Base-by-base conservation (phyloP, 1,140 invertebrate species). In the Wiebesia pumilae region DNA sequence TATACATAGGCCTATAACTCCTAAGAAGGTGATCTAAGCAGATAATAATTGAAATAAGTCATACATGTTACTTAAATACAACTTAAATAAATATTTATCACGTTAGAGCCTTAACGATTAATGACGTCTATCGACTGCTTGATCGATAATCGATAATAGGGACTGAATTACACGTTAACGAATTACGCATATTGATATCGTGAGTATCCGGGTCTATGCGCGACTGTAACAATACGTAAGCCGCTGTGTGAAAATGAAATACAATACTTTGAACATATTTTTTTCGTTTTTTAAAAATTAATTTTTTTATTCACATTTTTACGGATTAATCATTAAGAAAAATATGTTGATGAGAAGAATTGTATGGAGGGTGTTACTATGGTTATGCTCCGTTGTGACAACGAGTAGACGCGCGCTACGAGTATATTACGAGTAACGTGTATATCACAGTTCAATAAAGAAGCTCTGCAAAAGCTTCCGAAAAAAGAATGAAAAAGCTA, bases 381-480 rank as follows among this genome's bases (percentile, higher is more conserved):
- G 43, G 33, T 67, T 81, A 87, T 81, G 40, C 38, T 85, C 10
- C 40, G 30, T 85, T 58, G 62, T 81, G 78, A 73, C 43, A 85
- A 83, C 77, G 67, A 78, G 58, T 78, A 85, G 73, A 79, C 43
- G 69, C 87, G 81, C 80, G 75, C 24, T 84, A 67, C 35, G 33
- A 38, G 24, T 10, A 47, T 71, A 2, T 81, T 79, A 81, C n/a
- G 78, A 85, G 83, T 89, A 90, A 88, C 87, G 89, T 89, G 86
- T 88, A 90, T 91, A 91, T 91, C 91, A 91, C 91, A 91, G 91
- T 90, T 91, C 87, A 85, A 91, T 88, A 90, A 84, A 88, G 88
- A 90, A 91, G 75, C 79, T 87, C 81, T 85, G 73, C 75, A 81
- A 40, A 75, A 69, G 85, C 87, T 87, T 87, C 83, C 16, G 47